These are phyloP conservation scores for Hydrotaea cyrtoneurina DNA, from an alignment of 2,888 invertebrate species.

Conservation along the genomic window DNA sequence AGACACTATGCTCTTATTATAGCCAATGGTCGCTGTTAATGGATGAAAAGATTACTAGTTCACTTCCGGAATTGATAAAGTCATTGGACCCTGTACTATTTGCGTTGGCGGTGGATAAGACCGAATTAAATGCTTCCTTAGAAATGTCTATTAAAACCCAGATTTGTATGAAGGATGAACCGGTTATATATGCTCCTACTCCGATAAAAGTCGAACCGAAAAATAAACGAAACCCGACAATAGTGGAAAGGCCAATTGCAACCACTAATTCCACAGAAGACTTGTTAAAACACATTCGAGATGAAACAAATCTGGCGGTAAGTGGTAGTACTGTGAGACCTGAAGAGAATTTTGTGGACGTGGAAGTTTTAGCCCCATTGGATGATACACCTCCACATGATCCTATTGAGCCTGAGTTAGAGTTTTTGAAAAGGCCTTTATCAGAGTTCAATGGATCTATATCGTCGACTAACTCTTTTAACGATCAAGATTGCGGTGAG, in stretches of 20 bases:
- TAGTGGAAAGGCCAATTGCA: constrained; percentile 77
- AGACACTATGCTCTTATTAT: constrained; percentile 86
- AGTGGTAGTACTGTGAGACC: constrained; percentile 29
- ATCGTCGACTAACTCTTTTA: constrained; percentile 49
- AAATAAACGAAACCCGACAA: constrained; percentile 68
- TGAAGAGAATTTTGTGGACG: constrained; percentile 50
- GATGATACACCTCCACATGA: constrained; percentile 67
- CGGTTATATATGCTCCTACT: constrained; percentile 86
- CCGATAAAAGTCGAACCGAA: constrained; percentile 74
- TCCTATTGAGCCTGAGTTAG: constrained; percentile 75
- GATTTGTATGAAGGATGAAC: constrained; percentile 81
- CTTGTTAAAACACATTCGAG: constrained; percentile 69
- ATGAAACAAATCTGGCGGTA: constrained; percentile 61
- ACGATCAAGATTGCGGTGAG: constrained; percentile 70
- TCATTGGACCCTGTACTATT: constrained; percentile 94
- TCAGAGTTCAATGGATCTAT: constrained; percentile 63
- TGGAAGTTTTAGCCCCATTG: constrained; percentile 11
- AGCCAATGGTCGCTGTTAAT: constrained; percentile 92
- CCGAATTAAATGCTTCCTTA: constrained; percentile 85
- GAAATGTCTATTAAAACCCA: constrained; percentile 21
- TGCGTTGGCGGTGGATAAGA: constrained; percentile 94
- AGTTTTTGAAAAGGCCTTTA: constrained; percentile 74
- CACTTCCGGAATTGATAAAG: constrained; percentile 92
- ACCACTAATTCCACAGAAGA: constrained; percentile 74
- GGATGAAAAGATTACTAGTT: constrained; percentile 89